Percentiles rank a stretch among this genome's conserved stretches.
Evolutionary conservation across 1,140 invertebrate species (phyloP).

Genomic region (Nautilus pompilius): DNA sequence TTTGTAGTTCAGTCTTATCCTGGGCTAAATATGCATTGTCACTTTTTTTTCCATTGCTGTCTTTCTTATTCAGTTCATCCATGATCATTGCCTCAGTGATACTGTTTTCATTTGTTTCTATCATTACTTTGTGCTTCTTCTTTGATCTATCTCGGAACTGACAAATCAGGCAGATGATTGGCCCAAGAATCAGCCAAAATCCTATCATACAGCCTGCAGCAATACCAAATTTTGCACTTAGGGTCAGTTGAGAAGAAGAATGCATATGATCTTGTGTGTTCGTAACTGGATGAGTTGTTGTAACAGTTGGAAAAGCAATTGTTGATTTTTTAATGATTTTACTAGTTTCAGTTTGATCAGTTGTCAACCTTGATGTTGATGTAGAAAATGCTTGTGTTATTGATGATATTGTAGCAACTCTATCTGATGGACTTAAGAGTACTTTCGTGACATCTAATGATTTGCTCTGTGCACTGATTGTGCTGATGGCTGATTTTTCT

Average conservation of each 20-base stretch:
- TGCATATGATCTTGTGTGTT: too few species aligned
- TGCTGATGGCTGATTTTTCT: too few species aligned
- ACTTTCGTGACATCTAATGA: too few species aligned
- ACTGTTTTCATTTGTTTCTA: constrained; percentile 18
- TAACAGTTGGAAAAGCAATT: too few species aligned
- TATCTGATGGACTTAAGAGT: too few species aligned
- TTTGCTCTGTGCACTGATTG: too few species aligned
- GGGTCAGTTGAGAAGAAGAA: constrained; percentile 5
- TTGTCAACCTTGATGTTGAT: too few species aligned
- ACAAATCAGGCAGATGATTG: constrained; percentile 39
- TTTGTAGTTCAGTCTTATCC: not conserved
- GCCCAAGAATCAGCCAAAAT: constrained; percentile 35
- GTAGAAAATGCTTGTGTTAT: too few species aligned
- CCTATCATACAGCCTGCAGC: constrained; percentile 30
- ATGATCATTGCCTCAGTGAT: constrained; percentile 41
- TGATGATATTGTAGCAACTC: too few species aligned
- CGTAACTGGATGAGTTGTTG: too few species aligned
- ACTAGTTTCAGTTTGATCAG: too few species aligned
- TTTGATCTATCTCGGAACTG: constrained; percentile 22
- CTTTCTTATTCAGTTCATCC: constrained; percentile 27
- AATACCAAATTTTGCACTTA: constrained; percentile 30
- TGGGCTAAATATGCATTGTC: constrained; percentile 3
- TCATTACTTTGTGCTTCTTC: not conserved
- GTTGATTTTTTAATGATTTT: too few species aligned
- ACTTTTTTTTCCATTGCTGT: not conserved